Evolutionary conservation across 2,797 vertebrate species (phyloP).

Genomic region (Pseudomugil gertrudae): DNA sequence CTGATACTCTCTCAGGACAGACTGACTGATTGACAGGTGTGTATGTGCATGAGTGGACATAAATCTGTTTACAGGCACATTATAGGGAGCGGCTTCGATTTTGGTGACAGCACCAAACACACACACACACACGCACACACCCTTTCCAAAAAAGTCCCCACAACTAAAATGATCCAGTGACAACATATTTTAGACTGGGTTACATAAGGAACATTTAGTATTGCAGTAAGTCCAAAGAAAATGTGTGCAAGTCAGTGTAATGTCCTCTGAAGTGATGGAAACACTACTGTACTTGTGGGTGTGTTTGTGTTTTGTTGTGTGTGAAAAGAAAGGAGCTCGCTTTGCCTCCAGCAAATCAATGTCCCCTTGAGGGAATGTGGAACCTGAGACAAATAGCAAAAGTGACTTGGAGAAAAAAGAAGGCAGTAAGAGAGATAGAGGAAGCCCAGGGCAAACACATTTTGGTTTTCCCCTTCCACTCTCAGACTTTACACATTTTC

Average conservation of each 20-base stretch:
- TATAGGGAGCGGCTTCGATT: neutral
- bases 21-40: constrained; percentile 65
- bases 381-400: constrained; percentile 65
- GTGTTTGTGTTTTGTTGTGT: neutral
- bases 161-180: constrained; percentile 11
- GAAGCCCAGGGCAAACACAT: constrained; percentile 63
- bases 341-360: constrained; percentile 75
- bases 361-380: constrained; percentile 70
- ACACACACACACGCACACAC: no score
- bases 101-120: neutral
- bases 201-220: constrained; percentile 7
- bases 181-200: constrained; percentile 4
- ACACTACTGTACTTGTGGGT: neutral
- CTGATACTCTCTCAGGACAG: constrained; percentile 65
- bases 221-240: constrained; percentile 7
- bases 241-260: constrained; percentile 11
- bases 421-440: constrained; percentile 39
- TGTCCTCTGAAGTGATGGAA: constrained; percentile 24
- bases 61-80: constrained; percentile 24
- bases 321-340: constrained; percentile 59
- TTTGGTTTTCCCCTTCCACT: constrained; percentile 45
- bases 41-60: constrained; percentile 11
- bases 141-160: no score
- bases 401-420: constrained; percentile 45
- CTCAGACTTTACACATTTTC: constrained; percentile 26